Base-by-base conservation (phyloP, 2,888 invertebrate species). In the Phengaris arion region DNA sequence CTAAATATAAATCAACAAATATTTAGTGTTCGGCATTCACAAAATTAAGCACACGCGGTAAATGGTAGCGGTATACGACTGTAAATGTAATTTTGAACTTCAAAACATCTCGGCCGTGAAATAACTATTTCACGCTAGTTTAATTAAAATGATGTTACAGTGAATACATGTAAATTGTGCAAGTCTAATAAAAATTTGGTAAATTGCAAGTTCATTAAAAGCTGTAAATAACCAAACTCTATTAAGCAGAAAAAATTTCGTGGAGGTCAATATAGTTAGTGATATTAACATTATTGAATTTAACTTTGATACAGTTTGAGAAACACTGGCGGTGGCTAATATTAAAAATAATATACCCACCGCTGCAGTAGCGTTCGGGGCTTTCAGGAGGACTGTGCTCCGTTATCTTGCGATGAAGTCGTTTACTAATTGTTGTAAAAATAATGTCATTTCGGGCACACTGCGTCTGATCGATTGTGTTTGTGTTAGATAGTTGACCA, bases 321-420 rank as follows among this genome's bases (percentile, higher is more conserved):
- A 85, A 85, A 52, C 88, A 77, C 80, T 81, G 78, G 87, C 80
- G 78, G 88, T 85, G 84, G 88, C 92, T 93, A 93, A 89, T 92
- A 92, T 91, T 93, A 92, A 92, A 92, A 89, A 91, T 89, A 88
- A 89, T 92, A 89, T 89, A 85, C 89, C 87, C 89, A 87, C 87
- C 86, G 89, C 85, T 87, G 90, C 93, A 92, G 93, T 92, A 89
- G 89, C 84, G 88, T 85, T 86, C 89, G 83, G 89, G 85, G 86
- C 89, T 87, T 85, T 86, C 86, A 83, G 84, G 85, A 88, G 89
- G 85, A 84, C 83, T 85, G 89, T 87, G 80, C 85, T 84, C 70
- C 70, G 70, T 72, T 77, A 77, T 77, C 76, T 85, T 85, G 88
- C 87, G 81, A 92, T 92, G 92, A 86, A 84, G 85, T 83, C 85